Base-by-base conservation (phyloP, 2,113 vertebrate species). In the Stigmatopora argus region DNA sequence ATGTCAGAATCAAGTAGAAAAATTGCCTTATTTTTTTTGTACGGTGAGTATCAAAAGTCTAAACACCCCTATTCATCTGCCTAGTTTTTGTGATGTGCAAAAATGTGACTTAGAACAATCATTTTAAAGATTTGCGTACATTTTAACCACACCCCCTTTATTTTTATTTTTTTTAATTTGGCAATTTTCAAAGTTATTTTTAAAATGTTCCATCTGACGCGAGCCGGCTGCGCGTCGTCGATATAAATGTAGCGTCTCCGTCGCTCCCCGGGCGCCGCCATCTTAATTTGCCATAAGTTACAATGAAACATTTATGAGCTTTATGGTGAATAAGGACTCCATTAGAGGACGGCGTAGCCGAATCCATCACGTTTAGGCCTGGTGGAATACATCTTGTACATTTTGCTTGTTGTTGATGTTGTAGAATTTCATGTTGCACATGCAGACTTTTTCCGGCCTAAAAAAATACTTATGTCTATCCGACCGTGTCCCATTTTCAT, bases 251-350 rank as follows among this genome's bases (percentile, higher is more conserved):
- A 72, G 72, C 65, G 58, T 18, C 31, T 38, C 64, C 52, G 49
- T 79, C 58, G 65, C n/a, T 56, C 60, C 19, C 31, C 21, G 26
- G 4, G 41, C 71, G 65, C 26, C 64, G 62, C 66, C 44, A 73
- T 75, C 67, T 69, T 77, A 63, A 78, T 78, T 77, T 66, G 61
- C 71, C 69, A 60, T 70, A 65, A 74, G 47, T 75, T 66, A 13
- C 5, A 14, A 60, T 78, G 61, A 81, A 75, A 75, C 55, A 75
- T 73, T 75, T 52, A 78, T 72, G 66, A 76, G 68, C 69, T 68
- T 62, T 74, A 63, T 47, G 58, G 66, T 76, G 45, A 76, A 46
- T 64, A 66, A 69, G 19, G 71, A 70, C 61, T 72, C 67, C 55
- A 53, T 64, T 70, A 69, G 19, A 67, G 45, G 35, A 9, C 38